phyloP scores from a whole-genome alignment of 2,888 invertebrate genomes.

The Andrena minutula region DNA sequence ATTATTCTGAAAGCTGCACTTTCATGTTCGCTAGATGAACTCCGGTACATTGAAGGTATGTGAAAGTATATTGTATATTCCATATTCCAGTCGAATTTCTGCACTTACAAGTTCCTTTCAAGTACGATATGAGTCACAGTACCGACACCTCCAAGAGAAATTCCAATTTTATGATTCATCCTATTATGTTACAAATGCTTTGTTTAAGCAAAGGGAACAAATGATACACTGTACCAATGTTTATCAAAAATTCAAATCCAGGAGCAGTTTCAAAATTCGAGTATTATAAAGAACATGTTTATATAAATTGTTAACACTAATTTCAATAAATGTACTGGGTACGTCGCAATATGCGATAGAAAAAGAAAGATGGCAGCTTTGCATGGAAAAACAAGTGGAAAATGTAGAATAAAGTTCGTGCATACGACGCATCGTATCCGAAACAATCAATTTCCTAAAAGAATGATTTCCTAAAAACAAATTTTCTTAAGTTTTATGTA shows the following conservation, averaged over 20 bases:
- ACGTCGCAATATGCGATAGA: too few relatives aligned
- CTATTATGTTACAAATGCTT: background rate
- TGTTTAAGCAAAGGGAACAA: background rate
- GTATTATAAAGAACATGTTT: background rate
- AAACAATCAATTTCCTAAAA: too few relatives aligned
- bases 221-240: background rate
- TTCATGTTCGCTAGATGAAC: background rate
- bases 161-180: background rate
- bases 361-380: too few relatives aligned
- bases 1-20: slow-evolving; percentile 3
- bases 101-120: slow-evolving; percentile 2
- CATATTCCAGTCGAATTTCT: slow-evolving; percentile 8
- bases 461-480: background rate
- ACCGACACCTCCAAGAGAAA: background rate
- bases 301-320: background rate
- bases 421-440: too few relatives aligned
- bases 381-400: too few relatives aligned
- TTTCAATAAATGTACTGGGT: too few relatives aligned
- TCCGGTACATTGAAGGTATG: background rate
- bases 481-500: background rate
- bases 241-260: background rate
- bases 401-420: too few relatives aligned
- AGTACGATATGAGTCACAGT: slow-evolving; percentile 6
- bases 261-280: background rate
- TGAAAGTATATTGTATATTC: slow-evolving; percentile 24